These are phyloP conservation scores for Cotesia congregata DNA, from an alignment of 2,888 invertebrate genomes.

Conservation along the genomic window DNA sequence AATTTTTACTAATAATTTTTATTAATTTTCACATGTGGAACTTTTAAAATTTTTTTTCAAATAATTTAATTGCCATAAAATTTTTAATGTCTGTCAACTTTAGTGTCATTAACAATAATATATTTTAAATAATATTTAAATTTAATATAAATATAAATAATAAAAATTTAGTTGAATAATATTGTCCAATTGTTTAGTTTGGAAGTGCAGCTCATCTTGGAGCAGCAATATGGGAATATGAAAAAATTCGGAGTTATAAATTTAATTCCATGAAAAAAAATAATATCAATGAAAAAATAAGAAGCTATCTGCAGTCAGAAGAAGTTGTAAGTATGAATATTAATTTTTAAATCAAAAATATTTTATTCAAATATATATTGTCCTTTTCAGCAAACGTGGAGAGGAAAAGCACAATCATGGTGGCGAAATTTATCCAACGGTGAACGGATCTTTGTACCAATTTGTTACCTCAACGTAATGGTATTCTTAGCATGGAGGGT, in stretches of 20 bases:
- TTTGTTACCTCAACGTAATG: slow-evolving; percentile 82
- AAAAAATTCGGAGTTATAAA: slow-evolving; percentile 72
- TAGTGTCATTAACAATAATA: too few relatives aligned
- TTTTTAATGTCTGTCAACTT: too few relatives aligned
- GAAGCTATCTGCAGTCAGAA: too few relatives aligned
- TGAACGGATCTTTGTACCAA: slow-evolving; percentile 84
- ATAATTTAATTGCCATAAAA: too few relatives aligned
- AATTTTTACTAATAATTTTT: too few relatives aligned
- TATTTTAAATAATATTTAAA: too few relatives aligned
- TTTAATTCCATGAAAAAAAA: too few relatives aligned
- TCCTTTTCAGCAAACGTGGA: slow-evolving; percentile 57
- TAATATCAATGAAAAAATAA: too few relatives aligned
- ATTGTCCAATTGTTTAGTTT: slow-evolving; percentile 71
- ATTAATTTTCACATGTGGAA: too few relatives aligned
- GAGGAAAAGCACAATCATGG: slow-evolving; percentile 71
- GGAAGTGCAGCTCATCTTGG: slow-evolving; percentile 79
- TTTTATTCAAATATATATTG: slow-evolving; percentile 3
- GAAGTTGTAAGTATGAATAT: too few relatives aligned
- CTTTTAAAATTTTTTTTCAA: too few relatives aligned
- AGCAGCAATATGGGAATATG: slow-evolving; percentile 92
- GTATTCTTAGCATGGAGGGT: slow-evolving; percentile 89
- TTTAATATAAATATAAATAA: too few relatives aligned
- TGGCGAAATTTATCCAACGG: slow-evolving; percentile 83
- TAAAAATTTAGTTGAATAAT: slow-evolving; percentile 56
- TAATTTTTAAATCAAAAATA: slow-evolving; percentile 17